Evolutionary conservation across 1,140 invertebrate species (phyloP).

Genomic region (Adelges cooleyi): DNA sequence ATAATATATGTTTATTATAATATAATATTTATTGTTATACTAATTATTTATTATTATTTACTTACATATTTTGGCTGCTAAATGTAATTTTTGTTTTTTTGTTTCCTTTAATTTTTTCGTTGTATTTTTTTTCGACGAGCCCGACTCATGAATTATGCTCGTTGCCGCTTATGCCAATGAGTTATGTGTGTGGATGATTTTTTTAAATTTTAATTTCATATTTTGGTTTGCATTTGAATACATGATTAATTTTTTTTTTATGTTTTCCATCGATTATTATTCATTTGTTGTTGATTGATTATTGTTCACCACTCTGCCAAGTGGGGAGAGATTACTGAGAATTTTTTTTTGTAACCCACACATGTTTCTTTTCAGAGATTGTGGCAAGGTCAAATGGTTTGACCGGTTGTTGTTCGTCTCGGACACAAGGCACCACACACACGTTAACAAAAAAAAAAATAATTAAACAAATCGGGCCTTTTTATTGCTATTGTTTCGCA

Average conservation of each 20-base stretch:
- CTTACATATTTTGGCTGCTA: too few species aligned
- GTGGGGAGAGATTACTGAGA: background rate
- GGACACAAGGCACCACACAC: slow-evolving; percentile 26
- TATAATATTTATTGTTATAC: too few species aligned
- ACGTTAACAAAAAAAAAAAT: slow-evolving; percentile 18
- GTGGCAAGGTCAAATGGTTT: slow-evolving; percentile 30
- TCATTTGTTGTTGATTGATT: slow-evolving; percentile 37
- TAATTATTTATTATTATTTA: too few species aligned
- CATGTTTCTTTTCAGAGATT: slow-evolving; percentile 29
- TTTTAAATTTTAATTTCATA: slow-evolving; percentile 36
- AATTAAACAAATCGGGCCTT: too few species aligned
- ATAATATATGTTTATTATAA: too few species aligned
- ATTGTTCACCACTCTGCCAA: background rate
- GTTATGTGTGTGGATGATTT: slow-evolving; percentile 14
- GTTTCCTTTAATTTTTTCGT: too few species aligned
- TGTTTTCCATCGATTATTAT: slow-evolving; percentile 35
- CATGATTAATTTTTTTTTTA: too few species aligned
- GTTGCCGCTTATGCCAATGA: slow-evolving; percentile 9
- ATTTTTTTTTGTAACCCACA: slow-evolving; percentile 14
- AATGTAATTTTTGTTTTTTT: too few species aligned
- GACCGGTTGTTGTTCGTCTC: slow-evolving; percentile 24
- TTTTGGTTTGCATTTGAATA: slow-evolving; percentile 33
- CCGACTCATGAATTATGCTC: background rate
- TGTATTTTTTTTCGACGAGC: too few species aligned
- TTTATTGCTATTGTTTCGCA: too few species aligned